Percentiles rank a stretch among this genome's conserved stretches.
These are phyloP conservation scores for Gymnocephalus cernua DNA, from an alignment of 2,113 vertebrate species.

Conservation along the genomic window DNA sequence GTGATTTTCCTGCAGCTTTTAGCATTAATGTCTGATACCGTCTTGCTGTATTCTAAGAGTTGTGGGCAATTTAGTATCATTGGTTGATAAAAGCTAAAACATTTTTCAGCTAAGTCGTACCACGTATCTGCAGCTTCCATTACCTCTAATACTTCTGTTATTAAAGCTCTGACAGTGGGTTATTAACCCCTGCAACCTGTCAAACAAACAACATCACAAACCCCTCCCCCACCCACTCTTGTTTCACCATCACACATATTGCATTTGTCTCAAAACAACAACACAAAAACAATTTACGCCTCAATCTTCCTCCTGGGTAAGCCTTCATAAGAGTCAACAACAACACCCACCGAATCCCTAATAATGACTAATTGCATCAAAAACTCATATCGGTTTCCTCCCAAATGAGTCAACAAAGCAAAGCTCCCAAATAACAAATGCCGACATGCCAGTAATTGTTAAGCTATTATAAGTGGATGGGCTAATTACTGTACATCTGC, in stretches of 20 bases:
- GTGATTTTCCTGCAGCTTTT: neutral
- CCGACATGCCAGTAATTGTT: conserved; percentile 72
- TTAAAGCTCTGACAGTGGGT: conserved; percentile 8
- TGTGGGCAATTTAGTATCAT: neutral
- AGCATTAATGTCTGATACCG: neutral
- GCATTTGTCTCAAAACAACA: conserved; percentile 22
- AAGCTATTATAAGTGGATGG: conserved; percentile 74
- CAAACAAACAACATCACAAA: neutral
- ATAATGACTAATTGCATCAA: conserved; percentile 78
- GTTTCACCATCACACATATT: conserved; percentile 2
- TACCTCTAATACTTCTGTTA: conserved; percentile 8
- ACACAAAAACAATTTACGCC: conserved; percentile 41
- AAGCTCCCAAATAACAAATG: conserved; percentile 76
- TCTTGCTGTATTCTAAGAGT: neutral
- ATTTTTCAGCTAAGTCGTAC: neutral
- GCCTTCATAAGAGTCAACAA: conserved; percentile 64
- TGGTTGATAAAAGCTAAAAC: neutral
- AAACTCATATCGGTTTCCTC: conserved; percentile 74
- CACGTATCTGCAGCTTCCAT: neutral
- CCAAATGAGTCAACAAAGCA: conserved; percentile 78
- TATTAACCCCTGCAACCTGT: conserved; percentile 24
- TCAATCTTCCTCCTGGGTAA: conserved; percentile 47
- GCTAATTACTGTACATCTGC: conserved; percentile 81
- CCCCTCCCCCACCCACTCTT: no score
- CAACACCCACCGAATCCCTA: conserved; percentile 64